These are phyloP conservation scores for Nephila pilipes DNA, from an alignment of 1,140 invertebrate genomes.

Conservation along the genomic window DNA sequence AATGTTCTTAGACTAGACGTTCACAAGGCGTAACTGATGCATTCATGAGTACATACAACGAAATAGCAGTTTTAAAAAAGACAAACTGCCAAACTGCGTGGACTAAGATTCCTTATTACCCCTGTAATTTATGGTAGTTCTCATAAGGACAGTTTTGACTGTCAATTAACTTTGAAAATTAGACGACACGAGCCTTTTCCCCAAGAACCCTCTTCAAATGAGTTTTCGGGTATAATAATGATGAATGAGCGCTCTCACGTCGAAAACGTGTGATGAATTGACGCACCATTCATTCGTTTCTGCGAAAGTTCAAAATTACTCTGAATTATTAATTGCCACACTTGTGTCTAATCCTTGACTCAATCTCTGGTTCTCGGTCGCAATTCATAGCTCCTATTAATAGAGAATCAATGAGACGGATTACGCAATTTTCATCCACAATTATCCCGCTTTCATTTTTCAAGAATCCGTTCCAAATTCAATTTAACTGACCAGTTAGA, in stretches of 20 bases:
- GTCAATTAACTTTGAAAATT: conserved; percentile 46
- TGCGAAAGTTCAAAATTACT: conserved; percentile 22
- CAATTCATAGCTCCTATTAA: conserved; percentile 11
- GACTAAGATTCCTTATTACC: neutral
- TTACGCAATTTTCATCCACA: neutral
- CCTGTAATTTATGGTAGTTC: neutral
- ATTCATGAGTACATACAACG: neutral
- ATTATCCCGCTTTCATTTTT: neutral
- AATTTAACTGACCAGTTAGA: neutral
- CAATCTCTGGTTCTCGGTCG: conserved; percentile 1
- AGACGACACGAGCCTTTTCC: neutral
- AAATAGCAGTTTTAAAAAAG: neutral
- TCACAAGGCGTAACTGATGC: neutral
- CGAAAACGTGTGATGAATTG: conserved; percentile 50
- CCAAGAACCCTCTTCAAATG: conserved; percentile 14
- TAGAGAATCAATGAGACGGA: neutral
- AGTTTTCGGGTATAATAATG: conserved; percentile 46
- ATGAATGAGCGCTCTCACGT: conserved; percentile 42
- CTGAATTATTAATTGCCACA: conserved; percentile 44
- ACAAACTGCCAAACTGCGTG: no score
- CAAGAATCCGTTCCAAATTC: neutral
- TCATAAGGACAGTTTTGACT: conserved; percentile 45
- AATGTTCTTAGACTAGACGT: neutral
- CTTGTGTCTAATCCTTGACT: conserved; percentile 27
- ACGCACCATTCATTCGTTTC: conserved; percentile 5